These are phyloP conservation scores for Lanistes nyassanus DNA, from an alignment of 1,140 invertebrate genomes.

Conservation along the genomic window DNA sequence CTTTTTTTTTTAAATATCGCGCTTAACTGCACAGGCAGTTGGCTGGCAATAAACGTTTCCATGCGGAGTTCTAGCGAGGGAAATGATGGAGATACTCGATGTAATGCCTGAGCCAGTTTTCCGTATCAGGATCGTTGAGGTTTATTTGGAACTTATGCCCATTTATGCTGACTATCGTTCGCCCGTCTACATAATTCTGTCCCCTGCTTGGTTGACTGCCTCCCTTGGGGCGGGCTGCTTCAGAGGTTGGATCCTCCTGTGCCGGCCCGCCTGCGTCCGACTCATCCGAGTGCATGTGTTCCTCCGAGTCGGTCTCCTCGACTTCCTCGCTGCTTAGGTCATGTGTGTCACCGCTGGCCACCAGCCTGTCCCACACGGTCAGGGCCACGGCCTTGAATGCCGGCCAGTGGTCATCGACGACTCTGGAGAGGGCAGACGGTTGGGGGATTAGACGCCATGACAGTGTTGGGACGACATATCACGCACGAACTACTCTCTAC, in stretches of 20 bases:
- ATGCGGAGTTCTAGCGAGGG: background rate
- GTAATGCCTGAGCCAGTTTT: constrained; percentile 6
- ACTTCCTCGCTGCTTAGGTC: background rate
- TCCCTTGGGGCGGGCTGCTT: background rate
- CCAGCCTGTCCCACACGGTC: constrained; percentile 11
- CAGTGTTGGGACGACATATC: no score
- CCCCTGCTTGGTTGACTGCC: no score
- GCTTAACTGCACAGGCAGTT: no score
- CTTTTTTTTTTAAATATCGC: no score
- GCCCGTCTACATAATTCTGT: background rate
- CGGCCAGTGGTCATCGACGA: constrained; percentile 21
- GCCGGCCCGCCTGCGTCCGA: no score
- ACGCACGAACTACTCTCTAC: no score
- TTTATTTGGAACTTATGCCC: constrained; percentile 5
- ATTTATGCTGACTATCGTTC: constrained; percentile 8
- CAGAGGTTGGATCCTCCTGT: background rate
- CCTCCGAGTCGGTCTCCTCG: background rate
- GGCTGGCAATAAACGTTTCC: no score
- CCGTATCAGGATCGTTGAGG: background rate
- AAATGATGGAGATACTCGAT: constrained; percentile 3
- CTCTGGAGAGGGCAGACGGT: background rate
- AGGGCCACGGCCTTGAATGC: constrained; percentile 17
- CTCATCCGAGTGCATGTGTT: background rate
- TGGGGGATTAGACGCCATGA: no score
- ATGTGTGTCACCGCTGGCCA: background rate